Conservation (phyloP, 2,113 vertebrate species). For the Scalopus aquaticus region DNA sequence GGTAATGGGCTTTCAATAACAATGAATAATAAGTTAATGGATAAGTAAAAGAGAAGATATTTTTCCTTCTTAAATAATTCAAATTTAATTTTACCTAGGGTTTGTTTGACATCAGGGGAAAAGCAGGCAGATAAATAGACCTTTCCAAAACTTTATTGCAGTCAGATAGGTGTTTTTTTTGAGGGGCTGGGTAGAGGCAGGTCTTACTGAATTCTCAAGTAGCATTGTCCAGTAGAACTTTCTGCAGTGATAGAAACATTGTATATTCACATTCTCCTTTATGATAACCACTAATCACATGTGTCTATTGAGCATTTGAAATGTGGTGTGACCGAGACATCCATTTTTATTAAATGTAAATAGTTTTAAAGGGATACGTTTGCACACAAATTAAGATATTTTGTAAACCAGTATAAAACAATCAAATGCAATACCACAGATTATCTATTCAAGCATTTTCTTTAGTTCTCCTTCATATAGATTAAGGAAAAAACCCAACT, state of each 20-base stretch:
- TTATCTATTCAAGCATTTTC: background rate
- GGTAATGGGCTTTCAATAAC: background rate
- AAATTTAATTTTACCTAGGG: slow-evolving; percentile 23
- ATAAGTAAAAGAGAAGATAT: background rate
- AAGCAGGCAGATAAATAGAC: background rate
- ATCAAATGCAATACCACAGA: background rate
- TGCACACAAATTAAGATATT: background rate
- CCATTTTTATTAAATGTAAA: background rate
- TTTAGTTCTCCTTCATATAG: background rate
- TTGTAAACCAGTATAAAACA: background rate
- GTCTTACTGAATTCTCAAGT: background rate
- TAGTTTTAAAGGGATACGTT: background rate
- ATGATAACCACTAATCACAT: background rate
- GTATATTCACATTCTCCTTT: background rate
- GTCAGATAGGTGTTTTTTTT: background rate
- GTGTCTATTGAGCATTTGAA: background rate
- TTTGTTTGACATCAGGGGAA: slow-evolving; percentile 27
- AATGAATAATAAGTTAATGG: slow-evolving; percentile 9
- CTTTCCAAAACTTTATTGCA: background rate
- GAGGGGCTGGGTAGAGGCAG: background rate
- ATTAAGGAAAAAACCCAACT: background rate
- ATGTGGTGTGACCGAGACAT: background rate
- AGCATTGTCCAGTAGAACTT: background rate
- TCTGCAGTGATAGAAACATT: background rate
- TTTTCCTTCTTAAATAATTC: slow-evolving; percentile 43